Evolutionary conservation across 2,888 invertebrate genomes (phyloP).

Genomic region (Apodemia mormo): DNA sequence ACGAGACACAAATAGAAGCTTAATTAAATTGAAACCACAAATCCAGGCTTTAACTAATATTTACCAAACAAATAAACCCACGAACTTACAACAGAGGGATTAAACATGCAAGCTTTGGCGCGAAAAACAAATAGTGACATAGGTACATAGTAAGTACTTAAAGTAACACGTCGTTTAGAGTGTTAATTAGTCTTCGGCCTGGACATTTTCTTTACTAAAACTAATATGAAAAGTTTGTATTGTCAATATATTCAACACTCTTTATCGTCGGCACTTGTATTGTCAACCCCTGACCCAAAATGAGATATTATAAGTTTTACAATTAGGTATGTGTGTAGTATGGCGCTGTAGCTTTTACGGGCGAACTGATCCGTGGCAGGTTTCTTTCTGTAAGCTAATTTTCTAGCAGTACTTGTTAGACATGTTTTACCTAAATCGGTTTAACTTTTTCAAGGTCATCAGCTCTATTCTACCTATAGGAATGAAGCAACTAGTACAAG

Average conservation of each 20-base stretch:
- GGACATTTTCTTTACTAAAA: background rate
- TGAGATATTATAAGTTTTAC: no score
- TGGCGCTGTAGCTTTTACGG: no score
- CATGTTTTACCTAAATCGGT: no score
- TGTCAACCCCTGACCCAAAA: no score
- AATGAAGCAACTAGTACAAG: no score
- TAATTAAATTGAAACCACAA: slow-evolving; percentile 17
- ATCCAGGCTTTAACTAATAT: slow-evolving; percentile 14
- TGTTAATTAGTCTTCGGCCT: slow-evolving; percentile 15
- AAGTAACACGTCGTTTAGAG: slow-evolving; percentile 10
- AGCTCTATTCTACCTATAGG: no score
- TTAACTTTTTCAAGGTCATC: no score
- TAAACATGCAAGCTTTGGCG: slow-evolving; percentile 11
- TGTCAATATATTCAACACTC: background rate
- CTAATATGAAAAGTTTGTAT: background rate
- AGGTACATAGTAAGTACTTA: background rate
- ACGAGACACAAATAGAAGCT: slow-evolving; percentile 11
- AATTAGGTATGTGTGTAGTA: no score
- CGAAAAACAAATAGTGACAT: slow-evolving; percentile 10
- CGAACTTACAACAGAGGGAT: slow-evolving; percentile 15
- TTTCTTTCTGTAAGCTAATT: no score
- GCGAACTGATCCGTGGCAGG: no score
- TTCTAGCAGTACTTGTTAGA: no score
- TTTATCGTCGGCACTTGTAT: no score
- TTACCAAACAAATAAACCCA: slow-evolving; percentile 11